A percentile compares a stretch with the other conserved stretches of the same genome.
Conservation (phyloP, 2,113 vertebrate species). For the Tauraco erythrolophus region DNA sequence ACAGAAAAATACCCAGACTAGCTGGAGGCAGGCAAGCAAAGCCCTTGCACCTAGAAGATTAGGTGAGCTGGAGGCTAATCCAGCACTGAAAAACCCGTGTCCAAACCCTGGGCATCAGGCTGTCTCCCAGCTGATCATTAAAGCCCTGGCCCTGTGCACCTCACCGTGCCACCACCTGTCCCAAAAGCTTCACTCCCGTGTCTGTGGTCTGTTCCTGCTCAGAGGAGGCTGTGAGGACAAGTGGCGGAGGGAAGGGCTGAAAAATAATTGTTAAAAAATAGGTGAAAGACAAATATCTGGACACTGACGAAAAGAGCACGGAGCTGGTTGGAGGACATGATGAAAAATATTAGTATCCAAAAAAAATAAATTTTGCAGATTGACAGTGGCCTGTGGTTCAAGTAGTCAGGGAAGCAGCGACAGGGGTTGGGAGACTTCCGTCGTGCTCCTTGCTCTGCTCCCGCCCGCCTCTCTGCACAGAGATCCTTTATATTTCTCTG, state of each 20-base stretch:
- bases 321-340: not conserved
- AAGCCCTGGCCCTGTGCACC: accelerated
- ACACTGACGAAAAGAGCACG: accelerated
- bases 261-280: not conserved
- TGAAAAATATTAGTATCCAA: not conserved
- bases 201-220: not conserved
- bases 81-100: accelerated
- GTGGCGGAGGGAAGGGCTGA: not conserved
- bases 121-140: not conserved
- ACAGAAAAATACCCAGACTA: not conserved
- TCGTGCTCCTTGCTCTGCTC: not conserved
- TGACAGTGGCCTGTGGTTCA: not conserved
- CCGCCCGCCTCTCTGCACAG: not conserved
- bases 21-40: not conserved
- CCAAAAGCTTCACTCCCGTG: accelerated
- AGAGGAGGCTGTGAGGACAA: not conserved
- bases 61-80: not conserved
- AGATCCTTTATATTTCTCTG: not conserved
- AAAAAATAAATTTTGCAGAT: not conserved
- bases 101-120: accelerated
- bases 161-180: accelerated
- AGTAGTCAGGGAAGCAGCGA: not conserved
- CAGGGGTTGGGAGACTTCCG: not conserved
- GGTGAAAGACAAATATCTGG: not conserved
- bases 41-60: not conserved